Percentiles rank a stretch among this genome's conserved stretches.
Evolutionary conservation across 2,113 vertebrate species (phyloP).

Genomic region (Peucedramus taeniatus): DNA sequence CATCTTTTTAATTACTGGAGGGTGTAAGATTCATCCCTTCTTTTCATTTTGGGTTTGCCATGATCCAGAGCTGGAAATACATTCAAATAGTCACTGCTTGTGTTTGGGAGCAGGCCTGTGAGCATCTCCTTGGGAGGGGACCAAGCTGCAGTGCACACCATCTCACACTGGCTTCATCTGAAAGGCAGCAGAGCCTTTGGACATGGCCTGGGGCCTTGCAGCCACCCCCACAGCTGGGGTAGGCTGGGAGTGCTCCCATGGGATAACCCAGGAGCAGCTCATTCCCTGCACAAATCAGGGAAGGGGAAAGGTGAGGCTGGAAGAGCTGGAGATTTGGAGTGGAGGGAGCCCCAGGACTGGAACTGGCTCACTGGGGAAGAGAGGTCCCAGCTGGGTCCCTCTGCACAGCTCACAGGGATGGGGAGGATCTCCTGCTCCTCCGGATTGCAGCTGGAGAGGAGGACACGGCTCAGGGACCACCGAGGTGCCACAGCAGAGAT

Average conservation of each 20-base stretch:
- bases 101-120: not conserved
- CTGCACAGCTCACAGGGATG: accelerated
- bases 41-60: not conserved
- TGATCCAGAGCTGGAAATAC: not conserved
- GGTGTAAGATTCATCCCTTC: not conserved
- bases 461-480: not conserved
- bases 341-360: not conserved
- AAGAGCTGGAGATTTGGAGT: not conserved
- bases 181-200: not conserved
- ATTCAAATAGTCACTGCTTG: not conserved
- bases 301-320: not conserved
- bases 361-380: not conserved
- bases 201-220: not conserved
- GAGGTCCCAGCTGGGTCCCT: not conserved
- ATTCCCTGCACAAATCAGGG: not conserved
- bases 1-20: not conserved
- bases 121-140: not conserved
- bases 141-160: not conserved
- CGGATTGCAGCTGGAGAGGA: not conserved
- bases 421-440: not conserved
- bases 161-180: not conserved
- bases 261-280: accelerated
- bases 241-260: not conserved
- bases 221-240: not conserved
- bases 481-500: no score